Evolutionary conservation across 1,140 invertebrate species (phyloP).

Genomic region (Drosophila auraria): DNA sequence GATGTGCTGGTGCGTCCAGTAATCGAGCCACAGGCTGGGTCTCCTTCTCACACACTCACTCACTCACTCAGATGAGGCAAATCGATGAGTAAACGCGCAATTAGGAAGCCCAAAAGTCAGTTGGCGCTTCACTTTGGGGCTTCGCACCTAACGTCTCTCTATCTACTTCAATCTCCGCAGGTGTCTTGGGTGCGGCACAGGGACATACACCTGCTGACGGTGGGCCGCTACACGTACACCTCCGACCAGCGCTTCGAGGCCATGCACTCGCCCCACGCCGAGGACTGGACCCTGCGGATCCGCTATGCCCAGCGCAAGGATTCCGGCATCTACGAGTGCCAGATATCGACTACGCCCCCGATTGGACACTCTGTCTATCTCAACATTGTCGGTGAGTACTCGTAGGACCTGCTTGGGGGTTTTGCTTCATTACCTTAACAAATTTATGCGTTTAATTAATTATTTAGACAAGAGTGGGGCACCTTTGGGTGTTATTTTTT

Average conservation of each 20-base stretch:
- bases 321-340: constrained; percentile 94
- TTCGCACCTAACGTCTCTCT: neutral
- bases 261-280: constrained; percentile 90
- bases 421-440: neutral
- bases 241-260: constrained; percentile 93
- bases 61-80: constrained; percentile 14
- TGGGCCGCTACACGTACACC: constrained; percentile 94
- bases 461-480: neutral
- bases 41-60: neutral
- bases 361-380: constrained; percentile 91
- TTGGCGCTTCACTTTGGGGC: constrained; percentile 21
- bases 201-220: constrained; percentile 94
- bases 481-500: too few species aligned
- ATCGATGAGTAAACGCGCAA: constrained; percentile 49
- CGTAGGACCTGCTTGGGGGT: too few species aligned
- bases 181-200: constrained; percentile 95
- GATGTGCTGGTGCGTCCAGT: constrained; percentile 19
- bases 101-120: constrained; percentile 46
- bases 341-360: constrained; percentile 94
- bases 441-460: neutral
- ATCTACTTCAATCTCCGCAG: constrained; percentile 84
- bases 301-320: constrained; percentile 91
- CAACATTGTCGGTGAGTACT: constrained; percentile 91
- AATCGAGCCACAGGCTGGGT: constrained; percentile 33
- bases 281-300: constrained; percentile 92